Conservation (phyloP, 2,888 invertebrate genomes). For the Stenolophus ochropezus region DNA sequence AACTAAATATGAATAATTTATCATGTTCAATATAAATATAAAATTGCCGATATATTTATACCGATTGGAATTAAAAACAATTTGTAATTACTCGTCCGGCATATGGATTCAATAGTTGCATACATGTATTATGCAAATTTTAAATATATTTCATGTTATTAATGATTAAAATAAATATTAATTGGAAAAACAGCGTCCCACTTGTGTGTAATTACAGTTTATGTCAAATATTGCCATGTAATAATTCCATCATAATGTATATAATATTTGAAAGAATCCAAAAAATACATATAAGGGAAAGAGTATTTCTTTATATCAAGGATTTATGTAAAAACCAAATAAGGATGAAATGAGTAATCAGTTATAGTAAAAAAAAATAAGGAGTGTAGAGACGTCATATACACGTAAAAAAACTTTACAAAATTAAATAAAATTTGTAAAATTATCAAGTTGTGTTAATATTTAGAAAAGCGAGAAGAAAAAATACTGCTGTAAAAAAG, state of each 20-base stretch:
- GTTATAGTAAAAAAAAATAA: too few species aligned
- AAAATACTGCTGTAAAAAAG: too few species aligned
- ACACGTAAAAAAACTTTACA: too few species aligned
- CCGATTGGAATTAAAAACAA: slow-evolving; percentile 16
- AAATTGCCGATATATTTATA: not conserved
- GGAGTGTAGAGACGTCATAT: too few species aligned
- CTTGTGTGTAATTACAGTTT: not conserved
- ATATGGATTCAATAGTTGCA: not conserved
- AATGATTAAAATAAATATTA: slow-evolving; percentile 24
- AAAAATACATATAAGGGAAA: too few species aligned
- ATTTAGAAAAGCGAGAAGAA: too few species aligned
- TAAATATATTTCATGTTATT: slow-evolving; percentile 3
- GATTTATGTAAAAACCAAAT: too few species aligned
- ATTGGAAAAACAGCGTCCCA: not conserved
- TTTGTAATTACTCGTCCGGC: not conserved
- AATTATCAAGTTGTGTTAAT: too few species aligned
- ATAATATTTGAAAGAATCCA: too few species aligned
- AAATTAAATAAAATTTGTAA: too few species aligned
- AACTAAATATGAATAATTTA: slow-evolving; percentile 31
- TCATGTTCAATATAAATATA: not conserved
- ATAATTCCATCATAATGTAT: not conserved
- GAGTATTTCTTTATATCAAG: too few species aligned
- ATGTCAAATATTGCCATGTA: not conserved
- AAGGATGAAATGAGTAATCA: too few species aligned
- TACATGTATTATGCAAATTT: slow-evolving; percentile 24